These are phyloP conservation scores for Tricholaema leucomelas DNA, from an alignment of 2,113 vertebrate genomes.

Conservation along the genomic window DNA sequence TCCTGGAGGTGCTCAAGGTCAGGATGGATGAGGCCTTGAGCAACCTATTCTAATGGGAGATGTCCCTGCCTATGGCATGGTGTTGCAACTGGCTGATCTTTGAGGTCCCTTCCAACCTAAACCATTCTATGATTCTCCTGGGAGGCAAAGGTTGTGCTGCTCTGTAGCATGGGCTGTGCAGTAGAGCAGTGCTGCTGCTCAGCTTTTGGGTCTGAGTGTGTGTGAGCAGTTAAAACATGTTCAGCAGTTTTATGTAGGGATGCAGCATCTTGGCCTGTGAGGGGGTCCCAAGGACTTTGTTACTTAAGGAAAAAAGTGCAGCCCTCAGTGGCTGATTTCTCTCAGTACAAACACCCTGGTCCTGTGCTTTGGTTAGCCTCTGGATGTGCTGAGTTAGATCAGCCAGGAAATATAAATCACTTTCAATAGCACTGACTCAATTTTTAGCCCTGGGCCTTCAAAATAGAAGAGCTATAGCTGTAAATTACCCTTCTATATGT, in stretches of 20 bases:
- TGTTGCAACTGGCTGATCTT: too few species aligned
- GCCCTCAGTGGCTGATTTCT: background rate
- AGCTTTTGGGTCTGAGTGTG: background rate
- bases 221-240: background rate
- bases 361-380: background rate
- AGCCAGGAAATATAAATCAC: background rate
- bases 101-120: too few species aligned
- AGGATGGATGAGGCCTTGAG: too few species aligned
- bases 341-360: rapidly evolving
- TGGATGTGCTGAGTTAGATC: background rate
- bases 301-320: background rate
- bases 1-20: too few species aligned
- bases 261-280: background rate
- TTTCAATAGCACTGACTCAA: background rate
- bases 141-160: background rate
- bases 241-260: background rate
- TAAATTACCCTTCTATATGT: background rate
- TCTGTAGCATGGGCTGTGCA: background rate
- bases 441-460: background rate
- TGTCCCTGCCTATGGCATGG: too few species aligned
- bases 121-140: too few species aligned
- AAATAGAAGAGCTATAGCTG: background rate
- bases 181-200: background rate
- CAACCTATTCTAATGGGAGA: too few species aligned
- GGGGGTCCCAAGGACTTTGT: background rate